Base-by-base conservation (phyloP, 2,113 vertebrate species). In the Puffinus mauretanicus region DNA sequence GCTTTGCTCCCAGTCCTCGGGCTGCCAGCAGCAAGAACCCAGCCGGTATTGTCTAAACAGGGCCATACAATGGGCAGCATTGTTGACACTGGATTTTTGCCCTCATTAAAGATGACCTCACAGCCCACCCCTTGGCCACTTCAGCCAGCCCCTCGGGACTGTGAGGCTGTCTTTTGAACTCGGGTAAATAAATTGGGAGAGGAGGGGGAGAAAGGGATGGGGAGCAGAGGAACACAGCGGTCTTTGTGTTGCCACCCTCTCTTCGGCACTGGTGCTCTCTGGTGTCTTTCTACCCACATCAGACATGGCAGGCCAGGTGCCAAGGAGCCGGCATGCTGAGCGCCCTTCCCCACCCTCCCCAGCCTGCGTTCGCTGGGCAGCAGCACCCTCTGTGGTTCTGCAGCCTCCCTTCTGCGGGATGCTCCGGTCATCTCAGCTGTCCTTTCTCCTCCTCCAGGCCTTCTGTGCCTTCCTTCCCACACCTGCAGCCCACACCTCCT, bases 71-170 rank as follows among this genome's bases (percentile, higher is more conserved):
- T 96, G 86, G 93, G 64, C 86, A 88, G 86, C 94, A 95, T 97
- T 97, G 97, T 98, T 96, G 96, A 86, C 58, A 79, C 79, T 94
- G 95, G 95, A 96, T 92, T 91, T 95, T 95, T 96, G 94, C 96
- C 92, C 84, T 96, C 69, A 67, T 90, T 96, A 94, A 94, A 93
- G 92, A 96, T 97, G 97, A 97, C 92, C 96, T 97, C 97, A 97
- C 89, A 91, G 90, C 91, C 96, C 93, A 82, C 95, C 96, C 97
- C 93, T 94, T 92, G 90, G 96, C 93, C 94, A 96, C 94, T 97
- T 90, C 90, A 96, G 93, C 91, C 94, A 91, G 84, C 94, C 96
- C 96, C 93, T 94, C 36, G 57, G 92, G 96, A 93, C 96, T 93
- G 92, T 90, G 90, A 95, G 77, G 94, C 93, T 96, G 97, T 95